Conservation (phyloP, 1,140 invertebrate genomes). For the Drepana arcuata region DNA sequence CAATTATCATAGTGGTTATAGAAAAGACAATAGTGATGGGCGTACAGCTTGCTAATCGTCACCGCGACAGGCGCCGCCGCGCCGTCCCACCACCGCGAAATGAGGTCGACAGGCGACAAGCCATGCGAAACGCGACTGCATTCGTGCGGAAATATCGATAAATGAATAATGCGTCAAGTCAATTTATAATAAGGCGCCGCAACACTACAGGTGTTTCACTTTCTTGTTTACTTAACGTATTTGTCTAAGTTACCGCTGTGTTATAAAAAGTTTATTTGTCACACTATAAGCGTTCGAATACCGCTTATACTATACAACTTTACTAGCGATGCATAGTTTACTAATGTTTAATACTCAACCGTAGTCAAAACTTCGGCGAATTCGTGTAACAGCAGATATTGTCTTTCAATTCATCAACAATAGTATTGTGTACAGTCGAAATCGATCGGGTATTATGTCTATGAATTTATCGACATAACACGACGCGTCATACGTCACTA, state of each 20-base stretch:
- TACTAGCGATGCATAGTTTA: no score
- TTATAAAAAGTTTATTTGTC: no score
- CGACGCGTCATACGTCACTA: constrained; percentile 41
- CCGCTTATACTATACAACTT: no score
- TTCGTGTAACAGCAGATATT: no score
- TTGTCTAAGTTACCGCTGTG: no score
- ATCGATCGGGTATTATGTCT: constrained; percentile 28
- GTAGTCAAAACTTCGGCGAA: no score
- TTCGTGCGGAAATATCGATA: constrained; percentile 35
- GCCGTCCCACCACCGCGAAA: constrained; percentile 16
- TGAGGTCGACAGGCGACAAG: constrained; percentile 37
- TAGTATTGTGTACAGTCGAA: constrained; percentile 19
- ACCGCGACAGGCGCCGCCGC: constrained; percentile 19
- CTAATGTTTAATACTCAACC: no score
- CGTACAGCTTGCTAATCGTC: constrained; percentile 22
- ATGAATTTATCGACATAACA: constrained; percentile 17
- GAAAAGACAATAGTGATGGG: constrained; percentile 55
- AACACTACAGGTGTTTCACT: no score
- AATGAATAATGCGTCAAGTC: constrained; percentile 33
- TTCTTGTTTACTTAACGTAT: no score
- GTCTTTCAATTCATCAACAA: constrained; percentile 12
- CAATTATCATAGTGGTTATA: constrained; percentile 30
- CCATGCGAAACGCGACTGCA: constrained; percentile 18
- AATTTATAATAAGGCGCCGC: constrained; percentile 24
- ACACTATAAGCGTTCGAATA: no score